Evolutionary conservation across 2,797 vertebrate species (phyloP).

Genomic region (Hydrolagus colliei): DNA sequence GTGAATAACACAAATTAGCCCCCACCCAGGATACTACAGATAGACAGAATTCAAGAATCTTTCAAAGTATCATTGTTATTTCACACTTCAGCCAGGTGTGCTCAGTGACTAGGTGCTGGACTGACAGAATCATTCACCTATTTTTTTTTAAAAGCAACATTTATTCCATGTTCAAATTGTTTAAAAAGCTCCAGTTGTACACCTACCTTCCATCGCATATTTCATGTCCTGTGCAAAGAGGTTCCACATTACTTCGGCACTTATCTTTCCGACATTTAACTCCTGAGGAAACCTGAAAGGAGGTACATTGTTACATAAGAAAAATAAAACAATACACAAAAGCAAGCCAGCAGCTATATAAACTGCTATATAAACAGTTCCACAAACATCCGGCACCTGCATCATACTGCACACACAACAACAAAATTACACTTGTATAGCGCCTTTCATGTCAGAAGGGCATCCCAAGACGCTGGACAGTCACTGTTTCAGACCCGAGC

Average conservation of each 20-base stretch:
- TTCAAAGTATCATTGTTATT: too few relatives aligned
- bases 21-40: too few relatives aligned
- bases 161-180: not conserved
- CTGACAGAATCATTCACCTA: not conserved
- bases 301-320: not conserved
- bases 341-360: not conserved
- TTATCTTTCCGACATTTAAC: conserved; percentile 91
- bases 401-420: not conserved
- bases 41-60: too few relatives aligned
- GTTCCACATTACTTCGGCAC: conserved; percentile 96
- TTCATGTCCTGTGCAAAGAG: conserved; percentile 97
- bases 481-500: too few relatives aligned
- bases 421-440: not conserved
- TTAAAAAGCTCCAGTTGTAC: not conserved
- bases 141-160: not conserved
- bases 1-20: too few relatives aligned
- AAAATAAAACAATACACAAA: not conserved
- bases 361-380: not conserved
- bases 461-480: too few relatives aligned
- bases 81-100: not conserved
- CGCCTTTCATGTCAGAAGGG: too few relatives aligned
- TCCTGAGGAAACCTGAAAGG: conserved; percentile 85
- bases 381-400: not conserved
- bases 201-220: conserved; percentile 91
- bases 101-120: not conserved